Percentiles rank a stretch among this genome's conserved stretches.
Conservation (phyloP, 1,140 invertebrate species). For the Drosophila fuyamai region DNA sequence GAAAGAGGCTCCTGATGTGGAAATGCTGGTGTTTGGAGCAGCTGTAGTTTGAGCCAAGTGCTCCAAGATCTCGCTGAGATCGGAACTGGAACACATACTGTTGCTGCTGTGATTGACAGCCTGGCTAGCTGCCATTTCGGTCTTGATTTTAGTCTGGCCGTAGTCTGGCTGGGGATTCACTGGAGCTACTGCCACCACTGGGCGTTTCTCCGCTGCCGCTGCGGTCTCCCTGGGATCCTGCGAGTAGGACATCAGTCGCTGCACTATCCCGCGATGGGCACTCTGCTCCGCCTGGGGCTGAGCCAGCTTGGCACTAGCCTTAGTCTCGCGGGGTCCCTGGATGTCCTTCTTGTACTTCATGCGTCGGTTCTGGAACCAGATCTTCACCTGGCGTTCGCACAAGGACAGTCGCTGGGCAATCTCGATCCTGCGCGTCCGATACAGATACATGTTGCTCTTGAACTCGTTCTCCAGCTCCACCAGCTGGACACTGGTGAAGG, state of each 20-base stretch:
- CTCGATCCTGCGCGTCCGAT: constrained; percentile 92
- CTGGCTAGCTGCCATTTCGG: neutral
- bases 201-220: constrained; percentile 31
- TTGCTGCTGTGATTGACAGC: constrained; percentile 3
- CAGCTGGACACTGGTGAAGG: constrained; percentile 93
- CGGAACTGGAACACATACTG: constrained; percentile 49
- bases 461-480: constrained; percentile 86
- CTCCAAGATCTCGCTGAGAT: constrained; percentile 76
- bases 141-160: constrained; percentile 22
- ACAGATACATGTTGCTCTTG: constrained; percentile 91
- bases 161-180: constrained; percentile 13
- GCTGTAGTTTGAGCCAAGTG: constrained; percentile 63
- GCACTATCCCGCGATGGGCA: constrained; percentile 73
- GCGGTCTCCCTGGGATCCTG: constrained; percentile 66
- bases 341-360: constrained; percentile 82
- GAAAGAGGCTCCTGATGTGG: constrained; percentile 4
- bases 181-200: neutral
- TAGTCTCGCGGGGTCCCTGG: constrained; percentile 60
- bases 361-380: constrained; percentile 89
- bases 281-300: constrained; percentile 71
- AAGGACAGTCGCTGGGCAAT: constrained; percentile 91
- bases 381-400: constrained; percentile 95
- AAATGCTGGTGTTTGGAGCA: constrained; percentile 15
- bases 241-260: constrained; percentile 79
- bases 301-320: constrained; percentile 47